A percentile compares a stretch with the other conserved stretches of the same genome.
These are phyloP conservation scores for Crossocerus cetratus DNA, from an alignment of 2,888 invertebrate genomes.

Conservation along the genomic window DNA sequence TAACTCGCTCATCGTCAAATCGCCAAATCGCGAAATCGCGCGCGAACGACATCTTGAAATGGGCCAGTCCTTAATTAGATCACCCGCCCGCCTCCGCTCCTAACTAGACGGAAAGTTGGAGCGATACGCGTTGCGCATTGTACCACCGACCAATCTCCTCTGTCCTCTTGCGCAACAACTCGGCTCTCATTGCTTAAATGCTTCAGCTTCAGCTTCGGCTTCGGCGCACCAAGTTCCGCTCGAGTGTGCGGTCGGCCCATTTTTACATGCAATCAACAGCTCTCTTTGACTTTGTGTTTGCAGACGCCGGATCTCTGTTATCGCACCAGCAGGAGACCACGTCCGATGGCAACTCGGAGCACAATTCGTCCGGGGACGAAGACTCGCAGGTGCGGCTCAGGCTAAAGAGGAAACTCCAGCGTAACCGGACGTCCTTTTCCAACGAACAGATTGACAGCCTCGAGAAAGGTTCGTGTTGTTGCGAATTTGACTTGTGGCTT, in stretches of 20 bases:
- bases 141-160: conserved; percentile 16
- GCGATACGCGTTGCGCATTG: not conserved
- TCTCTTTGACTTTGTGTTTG: conserved; percentile 31
- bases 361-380: conserved; percentile 92
- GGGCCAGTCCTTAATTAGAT: conserved; percentile 42
- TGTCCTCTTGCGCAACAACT: not conserved
- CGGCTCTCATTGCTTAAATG: not conserved
- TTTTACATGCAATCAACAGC: not conserved
- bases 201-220: too few relatives aligned
- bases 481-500: not conserved
- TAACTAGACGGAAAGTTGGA: conserved; percentile 25
- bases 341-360: conserved; percentile 94
- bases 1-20: too few relatives aligned
- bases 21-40: conserved; percentile 38
- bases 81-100: not conserved
- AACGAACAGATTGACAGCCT: conserved; percentile 99
- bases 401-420: conserved; percentile 96
- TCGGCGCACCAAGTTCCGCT: not conserved
- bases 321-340: conserved; percentile 83
- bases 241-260: not conserved
- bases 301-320: conserved; percentile 75
- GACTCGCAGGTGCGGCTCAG: conserved; percentile 95
- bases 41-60: conserved; percentile 26
- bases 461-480: conserved; percentile 91
- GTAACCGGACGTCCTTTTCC: conserved; percentile 98